Evolutionary conservation across 1,140 invertebrate genomes (phyloP), one percentile per base, ranked within the genome.

Genomic region (Drosophila parvula): DNA sequence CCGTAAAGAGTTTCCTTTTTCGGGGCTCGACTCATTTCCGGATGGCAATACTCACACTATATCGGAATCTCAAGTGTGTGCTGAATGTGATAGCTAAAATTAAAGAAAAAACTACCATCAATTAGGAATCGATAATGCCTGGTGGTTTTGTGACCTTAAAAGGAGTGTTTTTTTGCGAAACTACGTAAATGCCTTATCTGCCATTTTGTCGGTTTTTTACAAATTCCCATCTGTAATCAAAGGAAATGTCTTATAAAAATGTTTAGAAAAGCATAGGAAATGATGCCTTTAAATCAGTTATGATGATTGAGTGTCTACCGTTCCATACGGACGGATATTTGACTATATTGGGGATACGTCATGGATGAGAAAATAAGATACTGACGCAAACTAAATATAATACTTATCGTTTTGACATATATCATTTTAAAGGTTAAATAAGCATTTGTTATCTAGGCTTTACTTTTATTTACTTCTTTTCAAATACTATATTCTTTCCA

Each of bases 11-110:
- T 78, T 81, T 68, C n/a, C 50, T 55, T 44, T 40, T 65, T 64
- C 30, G 82, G 78, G 81, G 74, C 81, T 78, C 81, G 81, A 81
- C 82, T 81, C 68, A 86, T 86, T 86, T 86, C 74, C 81, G 74
- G 44, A 67, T 79, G 43, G 53, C 28, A 69, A 43, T 43, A 59
- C 11, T 50, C 0, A 8, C 10, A n/a, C 38, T n/a, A 14, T 41
- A 41, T 30, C 8, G 5, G 22, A 30, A 59, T 41, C 40, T 30
- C 6, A n/a, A 22, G 12, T 7, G 5, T 9, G 63, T 44, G n/a
- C 30, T 65, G 58, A 63, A 62, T 47, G 41, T 47, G 57, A 65
- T 27, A 12, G 57, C 57, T 65, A 45, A 62, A 62, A 47, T 62
- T 62, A 47, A 45, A 38, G 43, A 45, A 47, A 16, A 38, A 62